Base-by-base conservation (phyloP, 2,113 vertebrate species). In the Glaucomys volans region DNA sequence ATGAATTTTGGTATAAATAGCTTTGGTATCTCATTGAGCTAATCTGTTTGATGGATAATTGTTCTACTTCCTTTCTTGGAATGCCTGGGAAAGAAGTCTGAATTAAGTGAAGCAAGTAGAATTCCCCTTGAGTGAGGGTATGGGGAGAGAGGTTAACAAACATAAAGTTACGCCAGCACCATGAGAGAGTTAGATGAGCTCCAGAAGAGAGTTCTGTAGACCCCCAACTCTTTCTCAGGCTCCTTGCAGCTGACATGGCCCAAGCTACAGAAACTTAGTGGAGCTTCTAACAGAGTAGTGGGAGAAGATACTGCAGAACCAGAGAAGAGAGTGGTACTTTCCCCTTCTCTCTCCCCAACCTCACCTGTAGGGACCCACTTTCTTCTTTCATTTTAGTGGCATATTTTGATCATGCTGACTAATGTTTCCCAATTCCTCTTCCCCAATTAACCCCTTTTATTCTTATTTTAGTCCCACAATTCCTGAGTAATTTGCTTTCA, bases 21-120 rank as follows among this genome's bases (percentile, higher is more conserved):
- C 91, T 97, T 3, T 64, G 30, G 28, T 83, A 87, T 71, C 76
- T 91, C 5, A 69, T 95, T 88, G 82, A 91, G 14, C 22, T 87
- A 5, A 85, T 93, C 71, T 80, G 22, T 94, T 96, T 97, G 67
- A 37, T 47, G 44, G 76, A 59, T 71, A 81, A n/a, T 2, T 94
- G 52, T 76, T 87, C 28, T 82, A 35, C 95, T 96, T 40, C 20
- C 77, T 90, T 95, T 91, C 79, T 47, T 96, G 22, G 40, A 0
- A 93, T 74, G 42, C 87, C 37, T 93, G 35, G 72, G 74, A 54
- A 44, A 93, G 83, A 94, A 74, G 50, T 66, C 59, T 71, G 87
- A 94, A 59, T 85, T 97, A 67, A 95, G 50, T 91, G 84, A 85
- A 91, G 12, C 28, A 86, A 9, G 30, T 35, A 28, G 42, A 90